Base-by-base conservation (phyloP, 2,797 vertebrate species). In the Tinamus major region DNA sequence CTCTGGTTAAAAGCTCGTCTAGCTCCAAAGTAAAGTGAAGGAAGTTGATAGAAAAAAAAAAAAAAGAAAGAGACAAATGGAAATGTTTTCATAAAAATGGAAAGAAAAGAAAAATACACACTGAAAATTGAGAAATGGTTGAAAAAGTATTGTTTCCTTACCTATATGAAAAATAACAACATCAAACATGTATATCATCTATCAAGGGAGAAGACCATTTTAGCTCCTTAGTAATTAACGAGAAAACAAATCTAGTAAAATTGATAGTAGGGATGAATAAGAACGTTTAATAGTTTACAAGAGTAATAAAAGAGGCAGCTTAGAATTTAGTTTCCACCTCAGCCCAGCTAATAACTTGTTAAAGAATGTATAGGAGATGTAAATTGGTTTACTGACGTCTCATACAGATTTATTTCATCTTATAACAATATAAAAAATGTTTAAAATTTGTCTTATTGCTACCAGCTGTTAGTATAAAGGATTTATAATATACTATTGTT, bases 381-480 rank as follows among this genome's bases (percentile, higher is more conserved):
- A 81, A 76, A 71, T 9, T 31, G 6, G 3, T 49, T 75, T 9
- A 62, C 0, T 37, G 13, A 5, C 3, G 88, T 89, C 87, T 17
- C 2, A 19, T 59, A 35, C 3, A 49, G 15, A 29, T 85, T 87
- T 80, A 9, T 91, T 65, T 80, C 1, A 31, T 31, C 42, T 42
- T 77, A 68, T 56, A 87, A 42, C 20, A 65, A 11, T 6, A 31
- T 19, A 63, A 58, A 0, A 0, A 62, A 44, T 3, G 0, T 59
- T 71, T 71, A 5, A 82, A 90, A 78, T 62, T 31, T 2, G 48
- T 85, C 3, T 42, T 67, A 78, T 67, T 76, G 29, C 3, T 62
- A 67, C 20, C 14, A 67, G 13, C 4, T 69, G 5, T 55, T 53
- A 71, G 4, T 37, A 37, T 1, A 33, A 72, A 88, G 8, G 13